phyloP scores from a whole-genome alignment of 2,888 invertebrate genomes.

The Leptinotarsa tumamoca region DNA sequence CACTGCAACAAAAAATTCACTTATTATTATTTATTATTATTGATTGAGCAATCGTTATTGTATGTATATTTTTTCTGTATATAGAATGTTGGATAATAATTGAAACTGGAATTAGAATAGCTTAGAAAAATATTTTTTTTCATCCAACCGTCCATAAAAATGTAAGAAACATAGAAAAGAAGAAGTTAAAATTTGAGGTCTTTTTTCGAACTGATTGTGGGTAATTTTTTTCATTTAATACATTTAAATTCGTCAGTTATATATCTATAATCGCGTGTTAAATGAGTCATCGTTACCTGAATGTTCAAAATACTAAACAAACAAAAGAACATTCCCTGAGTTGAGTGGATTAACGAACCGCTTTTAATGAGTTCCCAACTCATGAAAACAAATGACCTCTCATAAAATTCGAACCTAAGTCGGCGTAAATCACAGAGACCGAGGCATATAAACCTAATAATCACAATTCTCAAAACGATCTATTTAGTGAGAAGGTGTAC shows the following conservation, averaged over 20 bases:
- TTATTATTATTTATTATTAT: no score
- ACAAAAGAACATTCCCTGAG: slow-evolving; percentile 12
- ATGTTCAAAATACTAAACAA: background rate
- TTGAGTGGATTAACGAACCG: slow-evolving; percentile 8
- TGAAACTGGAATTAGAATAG: no score
- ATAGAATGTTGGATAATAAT: no score
- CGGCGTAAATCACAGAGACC: slow-evolving; percentile 14
- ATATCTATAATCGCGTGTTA: background rate
- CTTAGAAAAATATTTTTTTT: no score
- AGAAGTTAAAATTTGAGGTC: no score
- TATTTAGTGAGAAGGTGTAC: slow-evolving; percentile 20
- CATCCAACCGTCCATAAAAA: no score
- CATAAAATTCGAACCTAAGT: slow-evolving; percentile 18
- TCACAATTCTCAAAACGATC: slow-evolving; percentile 27
- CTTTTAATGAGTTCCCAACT: slow-evolving; percentile 19
- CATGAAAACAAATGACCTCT: slow-evolving; percentile 25
- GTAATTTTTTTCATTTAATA: background rate
- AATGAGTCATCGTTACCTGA: background rate
- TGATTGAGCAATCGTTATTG: no score
- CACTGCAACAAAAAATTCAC: no score
- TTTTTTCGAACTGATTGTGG: no score
- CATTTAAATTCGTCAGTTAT: background rate
- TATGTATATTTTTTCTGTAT: no score
- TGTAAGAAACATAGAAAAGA: no score
- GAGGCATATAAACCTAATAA: slow-evolving; percentile 23